Conservation (phyloP, 92 coral and sea anemone genomes). For the Porites rus region DNA sequence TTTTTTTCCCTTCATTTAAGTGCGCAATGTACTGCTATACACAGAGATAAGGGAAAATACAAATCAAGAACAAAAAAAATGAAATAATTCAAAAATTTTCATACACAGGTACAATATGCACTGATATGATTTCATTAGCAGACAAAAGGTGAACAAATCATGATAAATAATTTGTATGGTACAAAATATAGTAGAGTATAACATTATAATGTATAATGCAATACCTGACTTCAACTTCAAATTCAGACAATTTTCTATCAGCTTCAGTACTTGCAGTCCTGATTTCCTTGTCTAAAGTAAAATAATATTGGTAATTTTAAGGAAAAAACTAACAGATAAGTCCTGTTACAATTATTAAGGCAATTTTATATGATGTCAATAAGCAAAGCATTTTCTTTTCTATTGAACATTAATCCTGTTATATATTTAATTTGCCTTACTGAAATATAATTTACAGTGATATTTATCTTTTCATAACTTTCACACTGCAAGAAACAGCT, state of each 20-base stretch:
- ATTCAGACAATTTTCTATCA: conserved; percentile 92
- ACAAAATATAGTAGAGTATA: background rate
- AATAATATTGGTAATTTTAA: background rate
- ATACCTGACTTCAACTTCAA: conserved; percentile 99
- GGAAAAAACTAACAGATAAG: background rate
- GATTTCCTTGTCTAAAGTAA: conserved; percentile 82
- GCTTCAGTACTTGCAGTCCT: conserved; percentile 97
- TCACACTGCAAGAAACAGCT: no score
- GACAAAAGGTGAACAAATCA: background rate
- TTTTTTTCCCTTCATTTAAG: no score
- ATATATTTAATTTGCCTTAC: no score
- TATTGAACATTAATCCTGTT: no score
- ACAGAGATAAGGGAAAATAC: background rate
- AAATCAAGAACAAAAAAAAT: background rate
- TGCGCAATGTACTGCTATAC: no score
- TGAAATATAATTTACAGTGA: no score
- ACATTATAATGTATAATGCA: background rate
- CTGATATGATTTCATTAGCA: background rate
- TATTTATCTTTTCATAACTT: no score
- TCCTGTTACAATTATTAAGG: no score
- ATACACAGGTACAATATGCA: no score
- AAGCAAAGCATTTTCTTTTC: no score
- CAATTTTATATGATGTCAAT: no score
- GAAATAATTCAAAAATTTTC: background rate
- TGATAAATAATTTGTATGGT: background rate